Evolutionary conservation across 2,888 invertebrate species (phyloP).

Genomic region (Sacculina carcini): DNA sequence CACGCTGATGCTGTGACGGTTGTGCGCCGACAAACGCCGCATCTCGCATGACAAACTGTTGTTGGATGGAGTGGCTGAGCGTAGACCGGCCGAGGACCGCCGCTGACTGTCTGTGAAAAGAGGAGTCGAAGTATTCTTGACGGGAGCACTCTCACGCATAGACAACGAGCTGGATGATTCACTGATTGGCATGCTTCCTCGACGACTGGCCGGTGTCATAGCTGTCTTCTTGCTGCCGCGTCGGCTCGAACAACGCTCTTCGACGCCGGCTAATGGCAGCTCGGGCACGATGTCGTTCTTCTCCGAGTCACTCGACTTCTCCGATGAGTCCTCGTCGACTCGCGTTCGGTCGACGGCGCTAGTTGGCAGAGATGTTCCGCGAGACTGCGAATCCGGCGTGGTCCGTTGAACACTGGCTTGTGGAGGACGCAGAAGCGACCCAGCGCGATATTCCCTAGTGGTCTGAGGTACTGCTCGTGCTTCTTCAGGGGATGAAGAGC

Average conservation of each 20-base stretch:
- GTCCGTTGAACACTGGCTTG: no score
- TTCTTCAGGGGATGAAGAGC: constrained; percentile 16
- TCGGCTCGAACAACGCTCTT: not conserved
- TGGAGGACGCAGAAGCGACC: no score
- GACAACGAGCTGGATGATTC: not conserved
- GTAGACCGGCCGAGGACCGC: not conserved
- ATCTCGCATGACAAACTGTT: not conserved
- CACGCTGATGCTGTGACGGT: not conserved
- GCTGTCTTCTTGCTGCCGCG: not conserved
- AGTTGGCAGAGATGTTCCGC: no score
- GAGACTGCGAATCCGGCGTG: no score
- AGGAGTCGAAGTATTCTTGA: not conserved
- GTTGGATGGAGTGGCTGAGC: not conserved
- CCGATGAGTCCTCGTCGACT: not conserved
- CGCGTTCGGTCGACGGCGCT: not conserved
- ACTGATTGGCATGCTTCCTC: not conserved
- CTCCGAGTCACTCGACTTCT: constrained; percentile 1
- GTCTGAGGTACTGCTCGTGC: constrained; percentile 14
- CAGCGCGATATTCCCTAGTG: not conserved
- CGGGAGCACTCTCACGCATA: not conserved
- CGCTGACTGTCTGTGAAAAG: not conserved
- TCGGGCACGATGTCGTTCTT: constrained; percentile 3
- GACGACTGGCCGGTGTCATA: not conserved
- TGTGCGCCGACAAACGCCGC: not conserved
- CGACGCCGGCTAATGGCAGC: not conserved